Percentiles rank a stretch among this genome's conserved stretches.
Evolutionary conservation across 2,113 vertebrate genomes (phyloP).

Genomic region (Dipodomys merriami): DNA sequence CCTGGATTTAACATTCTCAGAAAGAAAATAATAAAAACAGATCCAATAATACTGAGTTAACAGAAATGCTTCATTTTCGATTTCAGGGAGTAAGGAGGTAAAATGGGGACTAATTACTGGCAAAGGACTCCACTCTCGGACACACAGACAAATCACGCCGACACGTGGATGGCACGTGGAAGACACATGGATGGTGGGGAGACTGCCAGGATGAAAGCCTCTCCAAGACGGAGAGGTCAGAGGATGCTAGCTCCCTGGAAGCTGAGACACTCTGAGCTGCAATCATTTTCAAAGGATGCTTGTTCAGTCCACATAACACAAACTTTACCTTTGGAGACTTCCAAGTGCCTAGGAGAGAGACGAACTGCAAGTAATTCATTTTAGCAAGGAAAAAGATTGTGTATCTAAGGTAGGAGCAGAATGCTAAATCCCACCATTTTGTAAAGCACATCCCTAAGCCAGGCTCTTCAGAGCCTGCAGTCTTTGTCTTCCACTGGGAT

Average conservation of each 20-base stretch:
- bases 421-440: background rate
- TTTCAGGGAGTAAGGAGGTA: background rate
- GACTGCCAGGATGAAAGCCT: background rate
- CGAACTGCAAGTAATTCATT: background rate
- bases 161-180: no score
- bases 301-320: background rate
- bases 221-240: background rate
- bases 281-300: background rate
- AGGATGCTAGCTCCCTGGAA: no score
- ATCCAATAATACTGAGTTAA: background rate
- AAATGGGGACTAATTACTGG: background rate
- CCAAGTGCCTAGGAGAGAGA: background rate
- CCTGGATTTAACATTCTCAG: background rate
- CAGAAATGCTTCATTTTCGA: background rate
- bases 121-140: background rate
- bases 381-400: background rate
- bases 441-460: background rate
- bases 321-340: slow-evolving; percentile 7
- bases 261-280: background rate
- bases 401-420: background rate
- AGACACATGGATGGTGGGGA: no score
- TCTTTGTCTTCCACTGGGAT: background rate
- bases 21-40: background rate
- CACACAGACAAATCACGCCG: background rate
- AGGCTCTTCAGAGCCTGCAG: background rate